Percentiles rank a stretch among this genome's conserved stretches.
Evolutionary conservation across 1,140 invertebrate species (phyloP).

Genomic region (Penaeus vannamei): DNA sequence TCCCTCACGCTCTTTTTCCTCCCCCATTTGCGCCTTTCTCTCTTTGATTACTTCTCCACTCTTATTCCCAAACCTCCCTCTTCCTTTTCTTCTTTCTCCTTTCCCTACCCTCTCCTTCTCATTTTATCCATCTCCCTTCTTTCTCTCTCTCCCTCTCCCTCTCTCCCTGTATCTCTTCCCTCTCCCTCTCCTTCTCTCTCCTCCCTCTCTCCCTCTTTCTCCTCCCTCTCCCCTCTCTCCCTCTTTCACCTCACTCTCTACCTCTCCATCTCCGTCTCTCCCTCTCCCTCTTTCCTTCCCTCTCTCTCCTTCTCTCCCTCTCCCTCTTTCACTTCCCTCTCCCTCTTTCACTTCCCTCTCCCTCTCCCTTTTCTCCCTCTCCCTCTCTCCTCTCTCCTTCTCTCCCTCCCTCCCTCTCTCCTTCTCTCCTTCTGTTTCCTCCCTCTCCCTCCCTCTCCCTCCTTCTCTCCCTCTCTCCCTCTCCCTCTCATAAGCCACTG

Average conservation of each 20-base stretch:
- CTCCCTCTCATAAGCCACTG: conserved; percentile 4
- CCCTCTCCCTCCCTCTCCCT: neutral
- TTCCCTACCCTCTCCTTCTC: neutral
- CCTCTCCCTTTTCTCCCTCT: neutral
- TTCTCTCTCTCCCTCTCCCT: neutral
- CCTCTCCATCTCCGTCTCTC: neutral
- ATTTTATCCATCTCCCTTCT: neutral
- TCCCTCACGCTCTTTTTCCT: neutral
- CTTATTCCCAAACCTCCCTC: neutral
- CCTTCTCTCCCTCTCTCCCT: neutral
- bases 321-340: neutral
- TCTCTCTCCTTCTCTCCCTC: neutral
- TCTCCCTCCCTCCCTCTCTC: neutral
- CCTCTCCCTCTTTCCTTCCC: neutral
- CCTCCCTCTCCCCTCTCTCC: neutral
- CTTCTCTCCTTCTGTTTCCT: neutral
- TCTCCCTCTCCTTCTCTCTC: neutral
- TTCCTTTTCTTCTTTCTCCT: neutral
- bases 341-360: neutral
- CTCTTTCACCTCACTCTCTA: neutral
- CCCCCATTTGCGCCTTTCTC: neutral
- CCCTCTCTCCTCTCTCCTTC: neutral
- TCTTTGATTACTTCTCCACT: neutral
- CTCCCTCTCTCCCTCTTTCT: neutral
- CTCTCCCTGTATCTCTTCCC: neutral